Evolutionary conservation across 2,113 vertebrate genomes (phyloP), one percentile per base, ranked within the genome.

Genomic region (Salminus brasiliensis): DNA sequence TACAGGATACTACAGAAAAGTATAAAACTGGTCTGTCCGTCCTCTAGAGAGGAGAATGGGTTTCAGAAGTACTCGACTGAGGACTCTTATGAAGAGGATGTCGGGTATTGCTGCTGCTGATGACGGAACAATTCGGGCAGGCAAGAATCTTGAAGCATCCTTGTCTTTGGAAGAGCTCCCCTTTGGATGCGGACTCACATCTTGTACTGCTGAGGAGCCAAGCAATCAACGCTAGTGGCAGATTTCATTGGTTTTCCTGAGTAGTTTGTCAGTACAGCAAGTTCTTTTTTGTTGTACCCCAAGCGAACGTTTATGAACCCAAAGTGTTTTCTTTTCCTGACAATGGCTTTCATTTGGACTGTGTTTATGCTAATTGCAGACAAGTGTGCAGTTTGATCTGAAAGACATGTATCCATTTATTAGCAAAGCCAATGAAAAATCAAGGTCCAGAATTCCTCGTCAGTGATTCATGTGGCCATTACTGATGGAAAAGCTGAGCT

Each of bases 81-180:
- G n/a, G 4, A 25, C 6, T 52, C n/a, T 7, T 57, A 25, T 7
- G 71, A 4, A 62, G 29, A 30, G 27, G 16, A 63, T 32, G 18
- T 32, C 32, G 21, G 0, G 16, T 32, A 30, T 12, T 0, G 15
- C 7, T 29, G 36, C 21, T 47, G 21, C 9, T 52, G 60, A 34
- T 52, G 12, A 25, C 29, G 47, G 18, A 49, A 34, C 45, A 25
- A 29, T 16, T 62, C 5, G 52, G 30, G n/a, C 21, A 39, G 62
- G 39, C 8, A 12, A 66, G 62, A 36, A n/a, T 66, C 62, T 32
- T 63, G 60, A 63, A 63, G 60, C 60, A 63, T 10, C 60, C 62
- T 66, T 10, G 7, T 66, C 32, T 21, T n/a, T n/a, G 32, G 62
- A 21, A 66, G 62, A 39, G 62, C 62, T 36, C 62, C 39, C 13